These are phyloP conservation scores for Oligia strigilis DNA, from an alignment of 2,888 invertebrate species.

Conservation along the genomic window DNA sequence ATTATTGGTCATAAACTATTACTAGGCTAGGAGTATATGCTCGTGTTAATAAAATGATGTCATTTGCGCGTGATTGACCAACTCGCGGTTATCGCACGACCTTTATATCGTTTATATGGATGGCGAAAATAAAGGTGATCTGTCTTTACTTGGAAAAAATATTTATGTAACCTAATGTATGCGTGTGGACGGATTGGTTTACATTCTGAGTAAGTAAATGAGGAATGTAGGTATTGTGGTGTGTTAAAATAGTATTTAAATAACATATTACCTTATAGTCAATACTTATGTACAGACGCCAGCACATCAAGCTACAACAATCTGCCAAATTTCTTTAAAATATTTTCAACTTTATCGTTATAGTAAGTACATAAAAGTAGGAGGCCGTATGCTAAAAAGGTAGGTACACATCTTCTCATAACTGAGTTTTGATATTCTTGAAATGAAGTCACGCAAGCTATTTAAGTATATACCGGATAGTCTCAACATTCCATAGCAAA, in stretches of 20 bases:
- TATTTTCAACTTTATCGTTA: no score
- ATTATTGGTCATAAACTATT: conserved; percentile 2
- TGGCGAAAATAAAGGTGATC: conserved; percentile 65
- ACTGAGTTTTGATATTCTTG: neutral
- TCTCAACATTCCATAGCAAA: neutral
- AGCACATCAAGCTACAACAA: no score
- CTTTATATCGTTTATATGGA: conserved; percentile 49
- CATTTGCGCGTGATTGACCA: conserved; percentile 71
- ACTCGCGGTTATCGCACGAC: conserved; percentile 72
- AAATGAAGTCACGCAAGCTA: conserved; percentile 1
- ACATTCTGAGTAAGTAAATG: neutral
- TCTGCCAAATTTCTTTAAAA: no score
- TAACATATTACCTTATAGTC: neutral
- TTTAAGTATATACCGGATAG: neutral
- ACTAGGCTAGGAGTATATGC: conserved; percentile 25
- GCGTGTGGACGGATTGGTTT: neutral
- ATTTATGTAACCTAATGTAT: conserved; percentile 12
- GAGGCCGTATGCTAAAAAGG: conserved; percentile 14
- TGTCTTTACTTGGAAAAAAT: conserved; percentile 44
- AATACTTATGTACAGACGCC: neutral
- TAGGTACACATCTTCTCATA: neutral
- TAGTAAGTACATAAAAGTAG: no score
- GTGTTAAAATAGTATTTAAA: neutral
- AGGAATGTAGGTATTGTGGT: neutral
- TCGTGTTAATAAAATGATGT: conserved; percentile 70